These are phyloP conservation scores for Acrocephalus kingi DNA, from an alignment of 2,113 vertebrate species.

Conservation along the genomic window DNA sequence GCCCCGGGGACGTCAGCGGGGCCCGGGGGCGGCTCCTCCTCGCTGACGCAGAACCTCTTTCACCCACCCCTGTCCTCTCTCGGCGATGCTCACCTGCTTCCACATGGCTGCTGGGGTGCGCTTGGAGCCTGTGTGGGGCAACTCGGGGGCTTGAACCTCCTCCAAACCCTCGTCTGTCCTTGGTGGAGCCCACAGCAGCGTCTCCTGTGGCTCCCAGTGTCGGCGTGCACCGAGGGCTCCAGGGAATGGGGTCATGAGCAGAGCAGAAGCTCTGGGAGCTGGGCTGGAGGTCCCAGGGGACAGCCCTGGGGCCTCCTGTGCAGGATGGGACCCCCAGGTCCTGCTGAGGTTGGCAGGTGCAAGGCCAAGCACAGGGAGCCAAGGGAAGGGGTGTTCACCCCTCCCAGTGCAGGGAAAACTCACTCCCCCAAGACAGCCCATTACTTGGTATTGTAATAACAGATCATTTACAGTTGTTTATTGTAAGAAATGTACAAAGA, in stretches of 20 bases:
- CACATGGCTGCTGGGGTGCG: fast-evolving
- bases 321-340: background rate
- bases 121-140: background rate
- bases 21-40: background rate
- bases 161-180: background rate
- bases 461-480: constrained; percentile 57
- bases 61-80: background rate
- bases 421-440: background rate
- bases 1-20: background rate
- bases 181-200: background rate
- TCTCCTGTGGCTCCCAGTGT: background rate
- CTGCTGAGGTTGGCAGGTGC: background rate
- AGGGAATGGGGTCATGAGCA: background rate
- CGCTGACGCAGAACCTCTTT: background rate
- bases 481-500: constrained; percentile 73
- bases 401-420: background rate
- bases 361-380: background rate
- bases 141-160: fast-evolving
- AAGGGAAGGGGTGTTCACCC: background rate
- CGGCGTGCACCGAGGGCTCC: background rate
- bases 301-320: background rate
- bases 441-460: fast-evolving
- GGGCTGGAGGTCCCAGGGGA: background rate
- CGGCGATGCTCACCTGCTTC: background rate
- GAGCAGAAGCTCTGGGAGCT: background rate